Percentiles rank a stretch among this genome's conserved stretches.
These are phyloP conservation scores for Mus spicilegus DNA, from an alignment of 2,113 vertebrate genomes.

Conservation along the genomic window DNA sequence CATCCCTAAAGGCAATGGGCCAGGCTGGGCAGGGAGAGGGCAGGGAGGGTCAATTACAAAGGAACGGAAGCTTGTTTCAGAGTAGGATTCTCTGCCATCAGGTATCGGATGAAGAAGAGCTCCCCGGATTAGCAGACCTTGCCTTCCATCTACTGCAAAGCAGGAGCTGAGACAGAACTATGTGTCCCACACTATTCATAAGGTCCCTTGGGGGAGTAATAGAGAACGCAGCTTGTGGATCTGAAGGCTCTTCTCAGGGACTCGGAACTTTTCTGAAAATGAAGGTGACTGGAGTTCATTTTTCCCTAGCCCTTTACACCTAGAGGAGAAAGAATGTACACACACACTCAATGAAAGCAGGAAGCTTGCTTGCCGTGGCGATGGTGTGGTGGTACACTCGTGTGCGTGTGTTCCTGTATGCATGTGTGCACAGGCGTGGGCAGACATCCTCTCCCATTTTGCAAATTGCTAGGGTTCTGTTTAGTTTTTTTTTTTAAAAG, in stretches of 20 bases:
- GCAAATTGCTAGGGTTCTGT: background rate
- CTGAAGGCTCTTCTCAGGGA: rapidly evolving
- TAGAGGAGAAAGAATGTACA: background rate
- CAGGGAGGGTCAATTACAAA: background rate
- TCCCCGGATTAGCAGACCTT: background rate
- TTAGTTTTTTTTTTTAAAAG: background rate
- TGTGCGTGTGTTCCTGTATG: background rate
- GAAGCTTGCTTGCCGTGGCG: background rate
- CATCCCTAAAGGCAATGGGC: background rate
- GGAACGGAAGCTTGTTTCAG: background rate
- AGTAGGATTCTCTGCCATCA: background rate
- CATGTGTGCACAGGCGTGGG: background rate
- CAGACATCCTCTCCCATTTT: background rate
- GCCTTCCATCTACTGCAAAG: background rate
- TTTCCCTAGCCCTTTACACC: background rate
- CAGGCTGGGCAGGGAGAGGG: background rate
- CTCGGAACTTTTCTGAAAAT: background rate
- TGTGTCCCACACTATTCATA: rapidly evolving
- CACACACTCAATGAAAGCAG: background rate
- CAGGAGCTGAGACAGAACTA: background rate
- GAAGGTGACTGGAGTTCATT: background rate
- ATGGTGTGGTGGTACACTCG: background rate
- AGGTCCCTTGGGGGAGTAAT: background rate
- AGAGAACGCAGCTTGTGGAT: rapidly evolving
- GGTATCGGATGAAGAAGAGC: background rate